Percentiles rank a stretch among this genome's conserved stretches.
These are phyloP conservation scores for Heliconius hortense DNA, from an alignment of 2,888 invertebrate genomes.

Conservation along the genomic window DNA sequence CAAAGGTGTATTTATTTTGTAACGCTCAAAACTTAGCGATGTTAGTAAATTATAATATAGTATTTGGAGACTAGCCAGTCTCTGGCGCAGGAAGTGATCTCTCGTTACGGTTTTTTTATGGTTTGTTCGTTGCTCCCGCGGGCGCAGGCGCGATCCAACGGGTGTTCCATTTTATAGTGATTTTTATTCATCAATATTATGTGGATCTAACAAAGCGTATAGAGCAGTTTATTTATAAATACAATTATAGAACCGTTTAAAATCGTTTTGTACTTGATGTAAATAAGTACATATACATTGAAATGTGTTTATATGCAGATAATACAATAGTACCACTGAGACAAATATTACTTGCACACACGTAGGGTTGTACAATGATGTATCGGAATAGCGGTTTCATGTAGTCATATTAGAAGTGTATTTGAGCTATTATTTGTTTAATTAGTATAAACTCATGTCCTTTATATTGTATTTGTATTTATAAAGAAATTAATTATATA, in stretches of 20 bases:
- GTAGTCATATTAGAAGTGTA: no score
- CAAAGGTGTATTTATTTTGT: not conserved
- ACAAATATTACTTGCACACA: not conserved
- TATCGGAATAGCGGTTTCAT: not conserved
- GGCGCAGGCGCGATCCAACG: slow-evolving; percentile 24
- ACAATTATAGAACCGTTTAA: not conserved
- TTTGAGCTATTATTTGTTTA: no score
- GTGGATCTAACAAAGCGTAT: not conserved
- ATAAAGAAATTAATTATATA: no score
- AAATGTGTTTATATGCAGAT: not conserved
- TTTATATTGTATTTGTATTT: no score
- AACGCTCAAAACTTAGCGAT: slow-evolving; percentile 1
- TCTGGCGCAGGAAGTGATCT: slow-evolving; percentile 77
- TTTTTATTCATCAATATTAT: not conserved
- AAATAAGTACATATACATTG: not conserved
- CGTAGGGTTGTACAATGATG: not conserved
- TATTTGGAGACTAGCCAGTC: slow-evolving; percentile 46
- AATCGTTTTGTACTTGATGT: not conserved
- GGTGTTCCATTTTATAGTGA: not conserved
- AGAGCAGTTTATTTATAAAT: not conserved
- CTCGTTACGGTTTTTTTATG: slow-evolving; percentile 80
- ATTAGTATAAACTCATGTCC: no score
- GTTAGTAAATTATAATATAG: slow-evolving; percentile 35
- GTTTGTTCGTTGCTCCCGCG: slow-evolving; percentile 73
- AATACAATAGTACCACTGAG: slow-evolving; percentile 29